These are phyloP conservation scores for Kobus ellipsiprymnus DNA, from an alignment of 2,113 vertebrate genomes.

Conservation along the genomic window DNA sequence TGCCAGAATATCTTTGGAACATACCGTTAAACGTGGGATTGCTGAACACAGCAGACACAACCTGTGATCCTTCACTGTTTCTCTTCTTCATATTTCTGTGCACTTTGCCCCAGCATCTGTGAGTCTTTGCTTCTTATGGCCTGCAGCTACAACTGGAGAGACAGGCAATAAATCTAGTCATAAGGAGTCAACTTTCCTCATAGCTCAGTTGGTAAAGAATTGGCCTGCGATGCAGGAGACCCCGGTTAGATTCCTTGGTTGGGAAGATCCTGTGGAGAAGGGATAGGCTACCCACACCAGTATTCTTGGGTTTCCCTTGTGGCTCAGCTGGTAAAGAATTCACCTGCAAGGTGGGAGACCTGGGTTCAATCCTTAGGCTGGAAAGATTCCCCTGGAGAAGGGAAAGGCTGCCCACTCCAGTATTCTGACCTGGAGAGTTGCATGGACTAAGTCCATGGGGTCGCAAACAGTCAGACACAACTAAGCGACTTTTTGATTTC, in stretches of 20 bases:
- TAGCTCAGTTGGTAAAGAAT: background rate
- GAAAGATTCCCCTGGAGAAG: background rate
- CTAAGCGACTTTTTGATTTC: background rate
- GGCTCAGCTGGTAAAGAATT: background rate
- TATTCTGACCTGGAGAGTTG: background rate
- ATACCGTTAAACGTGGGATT: background rate
- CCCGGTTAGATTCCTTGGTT: accelerated
- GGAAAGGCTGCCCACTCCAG: background rate
- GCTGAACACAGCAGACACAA: background rate
- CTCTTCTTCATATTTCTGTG: background rate
- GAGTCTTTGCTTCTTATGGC: background rate
- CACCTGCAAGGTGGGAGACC: background rate
- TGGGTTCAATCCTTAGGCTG: background rate
- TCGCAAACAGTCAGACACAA: background rate
- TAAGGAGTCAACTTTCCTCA: background rate
- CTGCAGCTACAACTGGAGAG: background rate
- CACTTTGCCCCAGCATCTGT: background rate
- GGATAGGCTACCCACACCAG: background rate
- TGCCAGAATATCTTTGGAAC: background rate
- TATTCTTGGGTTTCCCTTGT: background rate
- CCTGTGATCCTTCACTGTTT: background rate
- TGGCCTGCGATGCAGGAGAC: background rate
- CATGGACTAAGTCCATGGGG: background rate
- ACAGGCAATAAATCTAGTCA: background rate
- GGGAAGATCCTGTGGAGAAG: background rate